Conservation (phyloP, 2,797 vertebrate species). For the Scyliorhinus canicula region DNA sequence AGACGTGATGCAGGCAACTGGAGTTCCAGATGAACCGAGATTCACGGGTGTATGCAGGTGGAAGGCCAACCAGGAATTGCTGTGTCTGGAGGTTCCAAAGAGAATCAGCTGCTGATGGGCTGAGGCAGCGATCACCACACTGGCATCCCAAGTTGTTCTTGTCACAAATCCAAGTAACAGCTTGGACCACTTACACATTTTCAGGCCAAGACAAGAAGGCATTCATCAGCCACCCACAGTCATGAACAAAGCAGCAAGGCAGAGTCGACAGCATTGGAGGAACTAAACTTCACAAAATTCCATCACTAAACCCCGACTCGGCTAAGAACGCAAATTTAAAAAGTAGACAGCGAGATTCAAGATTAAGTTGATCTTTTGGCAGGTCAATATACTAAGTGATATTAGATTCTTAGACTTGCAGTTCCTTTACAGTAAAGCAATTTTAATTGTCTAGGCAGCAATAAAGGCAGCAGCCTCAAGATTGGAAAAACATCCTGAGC, state of each 20-base stretch:
- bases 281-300: neutral
- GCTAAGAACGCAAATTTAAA: neutral
- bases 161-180: neutral
- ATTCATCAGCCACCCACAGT: neutral
- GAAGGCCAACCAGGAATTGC: neutral
- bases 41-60: neutral
- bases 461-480: neutral
- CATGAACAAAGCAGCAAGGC: neutral
- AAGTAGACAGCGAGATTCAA: neutral
- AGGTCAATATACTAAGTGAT: neutral
- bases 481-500: too few relatives aligned
- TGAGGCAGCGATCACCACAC: neutral
- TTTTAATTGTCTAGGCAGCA: neutral
- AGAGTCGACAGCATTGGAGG: too few relatives aligned
- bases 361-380: too few relatives aligned
- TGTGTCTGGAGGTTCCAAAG: too few relatives aligned
- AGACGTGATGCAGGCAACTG: neutral
- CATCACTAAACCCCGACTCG: neutral
- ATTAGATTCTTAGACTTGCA: neutral
- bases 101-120: neutral
- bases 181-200: neutral
- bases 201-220: neutral
- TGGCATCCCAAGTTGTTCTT: neutral
- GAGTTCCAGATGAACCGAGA: neutral
- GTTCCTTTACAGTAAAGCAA: neutral